phyloP scores from a whole-genome alignment of 1,140 invertebrate species.

The Drosophila willistoni region DNA sequence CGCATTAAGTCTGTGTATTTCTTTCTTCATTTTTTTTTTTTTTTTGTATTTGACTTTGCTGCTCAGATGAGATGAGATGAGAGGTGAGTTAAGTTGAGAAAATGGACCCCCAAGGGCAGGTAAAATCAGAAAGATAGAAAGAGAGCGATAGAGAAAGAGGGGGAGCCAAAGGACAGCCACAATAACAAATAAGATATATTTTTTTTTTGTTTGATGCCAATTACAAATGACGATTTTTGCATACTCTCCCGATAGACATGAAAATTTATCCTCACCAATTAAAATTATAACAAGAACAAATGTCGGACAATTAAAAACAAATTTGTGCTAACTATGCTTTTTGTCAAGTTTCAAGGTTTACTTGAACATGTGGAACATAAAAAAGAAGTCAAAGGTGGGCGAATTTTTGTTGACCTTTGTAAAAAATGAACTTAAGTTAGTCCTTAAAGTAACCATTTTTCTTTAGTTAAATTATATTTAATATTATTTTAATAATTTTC shows the following conservation, averaged over 20 bases:
- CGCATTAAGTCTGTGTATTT: conserved; percentile 61
- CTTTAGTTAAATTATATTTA: too few species aligned
- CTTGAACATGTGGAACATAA: too few species aligned
- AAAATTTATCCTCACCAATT: too few species aligned
- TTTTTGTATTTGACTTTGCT: neutral
- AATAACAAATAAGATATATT: neutral
- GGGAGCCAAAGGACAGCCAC: neutral
- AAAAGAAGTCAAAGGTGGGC: too few species aligned
- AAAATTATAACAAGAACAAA: too few species aligned
- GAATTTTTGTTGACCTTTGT: too few species aligned
- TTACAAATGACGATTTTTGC: neutral
- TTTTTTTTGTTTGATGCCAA: neutral
- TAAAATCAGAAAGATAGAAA: conserved; percentile 16
- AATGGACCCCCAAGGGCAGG: conserved; percentile 22
- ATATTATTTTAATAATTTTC: too few species aligned
- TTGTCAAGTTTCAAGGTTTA: too few species aligned
- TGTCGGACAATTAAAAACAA: too few species aligned
- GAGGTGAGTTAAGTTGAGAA: conserved; percentile 16
- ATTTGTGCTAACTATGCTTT: too few species aligned
- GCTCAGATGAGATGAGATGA: conserved; percentile 49
- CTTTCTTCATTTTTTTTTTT: conserved; percentile 34
- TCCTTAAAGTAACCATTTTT: too few species aligned
- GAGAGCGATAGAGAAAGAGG: neutral
- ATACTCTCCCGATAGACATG: neutral
- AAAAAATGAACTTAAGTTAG: too few species aligned